A percentile compares a stretch with the other conserved stretches of the same genome.
Conservation (phyloP, 2,888 invertebrate genomes). For the Nephrotoma appendiculata region DNA sequence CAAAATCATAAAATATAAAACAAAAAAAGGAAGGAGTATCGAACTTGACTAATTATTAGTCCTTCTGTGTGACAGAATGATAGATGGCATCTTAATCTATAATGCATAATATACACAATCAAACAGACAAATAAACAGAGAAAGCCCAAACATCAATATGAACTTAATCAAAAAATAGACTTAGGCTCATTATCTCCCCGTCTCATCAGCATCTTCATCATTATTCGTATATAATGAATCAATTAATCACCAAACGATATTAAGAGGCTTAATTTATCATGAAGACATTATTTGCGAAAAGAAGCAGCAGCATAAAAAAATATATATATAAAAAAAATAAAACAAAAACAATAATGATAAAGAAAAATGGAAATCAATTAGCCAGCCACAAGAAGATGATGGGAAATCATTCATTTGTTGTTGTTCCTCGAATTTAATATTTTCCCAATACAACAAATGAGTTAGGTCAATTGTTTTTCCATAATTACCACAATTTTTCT, state of each 20-base stretch:
- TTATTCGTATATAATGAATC: background rate
- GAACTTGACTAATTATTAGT: background rate
- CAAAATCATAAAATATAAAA: background rate
- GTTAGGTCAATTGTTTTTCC: background rate
- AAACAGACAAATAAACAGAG: background rate
- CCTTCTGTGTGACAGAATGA: background rate
- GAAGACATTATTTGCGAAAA: background rate
- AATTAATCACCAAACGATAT: background rate
- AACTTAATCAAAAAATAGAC: background rate
- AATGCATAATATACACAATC: background rate
- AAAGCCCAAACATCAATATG: background rate
- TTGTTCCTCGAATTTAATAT: background rate
- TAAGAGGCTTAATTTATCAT: background rate
- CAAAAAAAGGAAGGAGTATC: background rate
- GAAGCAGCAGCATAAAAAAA: background rate
- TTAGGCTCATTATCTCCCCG: background rate
- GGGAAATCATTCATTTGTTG: background rate
- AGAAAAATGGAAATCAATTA: background rate
- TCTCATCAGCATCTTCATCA: background rate
- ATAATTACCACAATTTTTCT: background rate
- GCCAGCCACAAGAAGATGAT: background rate
- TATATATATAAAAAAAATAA: background rate
- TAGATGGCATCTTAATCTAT: background rate
- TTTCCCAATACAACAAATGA: background rate
- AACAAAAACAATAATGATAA: background rate